These are phyloP conservation scores for Muscicapa adusta DNA, from an alignment of 2,113 vertebrate species.

Conservation along the genomic window DNA sequence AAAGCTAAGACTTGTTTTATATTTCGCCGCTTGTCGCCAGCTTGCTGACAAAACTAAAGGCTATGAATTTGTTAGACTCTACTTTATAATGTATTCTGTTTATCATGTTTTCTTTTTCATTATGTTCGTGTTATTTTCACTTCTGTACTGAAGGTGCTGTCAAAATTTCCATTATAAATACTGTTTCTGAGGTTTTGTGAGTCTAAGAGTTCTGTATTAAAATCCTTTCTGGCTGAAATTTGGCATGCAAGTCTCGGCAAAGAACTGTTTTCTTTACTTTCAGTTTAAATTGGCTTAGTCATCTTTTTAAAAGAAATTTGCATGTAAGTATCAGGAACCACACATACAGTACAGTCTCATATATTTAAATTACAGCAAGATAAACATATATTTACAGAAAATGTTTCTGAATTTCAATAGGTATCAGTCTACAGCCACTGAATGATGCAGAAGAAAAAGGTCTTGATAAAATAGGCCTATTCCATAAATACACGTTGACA, in stretches of 20 bases:
- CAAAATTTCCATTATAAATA: conserved; percentile 65
- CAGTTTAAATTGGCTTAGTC: conserved; percentile 42
- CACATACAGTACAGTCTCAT: background rate
- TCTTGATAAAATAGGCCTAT: background rate
- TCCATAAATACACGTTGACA: conserved; percentile 3
- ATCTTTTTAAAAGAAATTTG: conserved; percentile 51
- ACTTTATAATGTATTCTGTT: conserved; percentile 65
- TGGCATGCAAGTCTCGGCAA: background rate
- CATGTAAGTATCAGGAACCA: background rate
- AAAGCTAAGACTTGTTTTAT: conserved; percentile 37
- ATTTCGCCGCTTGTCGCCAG: conserved; percentile 31
- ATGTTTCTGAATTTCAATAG: background rate
- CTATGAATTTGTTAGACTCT: conserved; percentile 56
- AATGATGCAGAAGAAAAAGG: background rate
- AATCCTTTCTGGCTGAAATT: conserved; percentile 42
- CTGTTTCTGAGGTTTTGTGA: conserved; percentile 16
- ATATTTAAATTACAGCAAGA: conserved; percentile 25
- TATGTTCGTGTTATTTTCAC: conserved; percentile 48
- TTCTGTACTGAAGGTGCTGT: conserved; percentile 38
- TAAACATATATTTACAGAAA: conserved; percentile 12
- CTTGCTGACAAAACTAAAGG: conserved; percentile 57
- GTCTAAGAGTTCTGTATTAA: conserved; percentile 24
- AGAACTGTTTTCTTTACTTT: conserved; percentile 39
- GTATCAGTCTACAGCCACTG: background rate
- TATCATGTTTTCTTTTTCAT: conserved; percentile 66